Base-by-base conservation (phyloP, 2,888 invertebrate genomes). In the Philereme transversata region DNA sequence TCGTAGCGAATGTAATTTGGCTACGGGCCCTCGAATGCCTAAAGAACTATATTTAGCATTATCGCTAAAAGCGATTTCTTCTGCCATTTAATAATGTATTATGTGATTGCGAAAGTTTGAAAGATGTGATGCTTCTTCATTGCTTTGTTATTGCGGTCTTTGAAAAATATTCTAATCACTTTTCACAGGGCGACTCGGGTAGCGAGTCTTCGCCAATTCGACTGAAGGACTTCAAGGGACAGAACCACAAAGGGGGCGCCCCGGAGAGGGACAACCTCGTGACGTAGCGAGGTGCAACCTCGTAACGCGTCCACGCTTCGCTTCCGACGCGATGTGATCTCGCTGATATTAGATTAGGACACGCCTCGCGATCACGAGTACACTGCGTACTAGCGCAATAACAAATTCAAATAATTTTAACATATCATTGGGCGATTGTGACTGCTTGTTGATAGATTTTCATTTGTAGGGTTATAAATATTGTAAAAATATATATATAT, bases 141-240 rank as follows among this genome's bases (percentile, higher is more conserved):
- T 3, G 43, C n/a, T 5, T 11, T 22, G 8, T 44, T 49, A 8
- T 4, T 40, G 10, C n/a, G 9, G 11, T 35, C 46, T 49, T 38
- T 6, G 44, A 38, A 3, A 34, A 41, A 40, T 4, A 10, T n/a
- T 22, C 36, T 7, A 4, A 9, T 52, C 5, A 5, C 9, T 10
- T 76, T 86, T 10, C 83, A n/a, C n/a, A 94, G 94, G 94, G 94
- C 77, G 95, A 95, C 87, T 94, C 94, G 70, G 94, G 94, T 76
- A 94, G 94, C 84, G 94, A 95, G 84, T 94, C 94, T 78, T 94
- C 95, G 82, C 94, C 95, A 62, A 90, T 93, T 69, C 86, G 93
- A 75, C 83, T 91, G 73, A 90, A 90, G 81, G 91, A 90, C 81
- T 92, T 90, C 77, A 92, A 89, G 74, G 79, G 86, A 57, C 91